phyloP scores from a whole-genome alignment of 2,888 invertebrate species.

The Plebejus anna region DNA sequence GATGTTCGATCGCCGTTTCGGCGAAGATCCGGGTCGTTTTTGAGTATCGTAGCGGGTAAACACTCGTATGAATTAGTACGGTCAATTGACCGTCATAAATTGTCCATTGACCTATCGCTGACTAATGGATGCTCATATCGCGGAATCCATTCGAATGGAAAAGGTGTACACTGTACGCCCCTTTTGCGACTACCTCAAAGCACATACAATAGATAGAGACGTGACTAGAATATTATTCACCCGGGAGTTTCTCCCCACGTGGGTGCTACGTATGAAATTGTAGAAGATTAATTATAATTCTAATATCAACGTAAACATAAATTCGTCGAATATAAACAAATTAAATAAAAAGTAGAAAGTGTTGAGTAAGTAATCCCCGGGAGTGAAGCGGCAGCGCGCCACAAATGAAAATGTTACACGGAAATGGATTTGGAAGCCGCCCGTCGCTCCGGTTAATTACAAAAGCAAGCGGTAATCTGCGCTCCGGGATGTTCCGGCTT shows the following conservation, averaged over 20 bases:
- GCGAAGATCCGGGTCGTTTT: conserved; percentile 5
- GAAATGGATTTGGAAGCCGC: conserved; percentile 80
- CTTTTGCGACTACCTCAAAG: not conserved
- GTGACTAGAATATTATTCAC: not conserved
- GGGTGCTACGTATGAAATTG: not conserved
- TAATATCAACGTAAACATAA: not conserved
- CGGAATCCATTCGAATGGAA: not conserved
- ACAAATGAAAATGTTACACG: conserved; percentile 80
- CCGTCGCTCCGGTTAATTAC: conserved; percentile 80
- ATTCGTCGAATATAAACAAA: conserved; percentile 21
- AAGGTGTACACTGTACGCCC: not conserved
- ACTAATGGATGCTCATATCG: conserved; percentile 3
- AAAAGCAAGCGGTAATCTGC: conserved; percentile 81
- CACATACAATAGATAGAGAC: not conserved
- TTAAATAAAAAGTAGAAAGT: conserved; percentile 50
- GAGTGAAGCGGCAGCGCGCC: conserved; percentile 64
- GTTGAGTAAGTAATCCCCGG: conserved; percentile 63
- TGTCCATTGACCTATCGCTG: conserved; percentile 9
- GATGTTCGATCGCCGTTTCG: not conserved
- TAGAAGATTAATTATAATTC: not conserved
- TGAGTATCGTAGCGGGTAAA: conserved; percentile 36
- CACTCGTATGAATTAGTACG: conserved; percentile 35
- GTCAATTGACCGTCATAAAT: conserved; percentile 30
- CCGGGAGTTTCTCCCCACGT: not conserved
- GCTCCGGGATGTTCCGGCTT: conserved; percentile 80